Evolutionary conservation across 1,140 invertebrate genomes (phyloP), one percentile per base, ranked within the genome.

Genomic region (Periplaneta americana): DNA sequence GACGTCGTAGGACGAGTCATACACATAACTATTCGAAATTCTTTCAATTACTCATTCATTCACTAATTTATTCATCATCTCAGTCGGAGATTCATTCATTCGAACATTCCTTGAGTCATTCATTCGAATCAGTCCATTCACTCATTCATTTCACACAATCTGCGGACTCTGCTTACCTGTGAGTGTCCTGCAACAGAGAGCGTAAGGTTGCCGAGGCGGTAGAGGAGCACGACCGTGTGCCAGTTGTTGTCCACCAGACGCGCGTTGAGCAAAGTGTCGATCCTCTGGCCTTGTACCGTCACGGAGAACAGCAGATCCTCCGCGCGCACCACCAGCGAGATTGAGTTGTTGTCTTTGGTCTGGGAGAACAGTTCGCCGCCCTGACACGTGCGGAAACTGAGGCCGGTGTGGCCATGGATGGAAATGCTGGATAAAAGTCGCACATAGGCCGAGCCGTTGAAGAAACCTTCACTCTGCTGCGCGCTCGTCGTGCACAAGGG

Each of bases 321-420:
- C 81, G 90, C 90, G 15, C 48, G 31, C 17, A 83, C 78, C 18
- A 79, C 57, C 35, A 83, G 78, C 9, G 83, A 79, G 9, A 83
- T 39, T n/a, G 32, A 37, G 32, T 75, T 76, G 18, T 34, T 35
- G 32, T 17, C 36, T 32, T 74, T 82, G n/a, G 81, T 78, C 86
- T 96, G 95, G 33, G 91, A 91, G 86, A 95, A 94, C 81, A 96
- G 89, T 86, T 91, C 91, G 22, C 95, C 95, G 78, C 93, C 94
- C 35, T 92, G 90, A 88, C 95, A 96, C 18, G 94, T 95, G 84
- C 94, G 90, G 86, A 96, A 96, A 87, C 94, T 96, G 39, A 96
- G 89, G 28, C 94, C 94, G 81, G 94, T 94, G 84, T 95, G 94
- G 84, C 82, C 82, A 85, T 93, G 93, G 84, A 95, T 91, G 37